A percentile compares a stretch with the other conserved stretches of the same genome.
phyloP scores from a whole-genome alignment of 2,797 vertebrate genomes.

The Chelidonichthys spinosus region DNA sequence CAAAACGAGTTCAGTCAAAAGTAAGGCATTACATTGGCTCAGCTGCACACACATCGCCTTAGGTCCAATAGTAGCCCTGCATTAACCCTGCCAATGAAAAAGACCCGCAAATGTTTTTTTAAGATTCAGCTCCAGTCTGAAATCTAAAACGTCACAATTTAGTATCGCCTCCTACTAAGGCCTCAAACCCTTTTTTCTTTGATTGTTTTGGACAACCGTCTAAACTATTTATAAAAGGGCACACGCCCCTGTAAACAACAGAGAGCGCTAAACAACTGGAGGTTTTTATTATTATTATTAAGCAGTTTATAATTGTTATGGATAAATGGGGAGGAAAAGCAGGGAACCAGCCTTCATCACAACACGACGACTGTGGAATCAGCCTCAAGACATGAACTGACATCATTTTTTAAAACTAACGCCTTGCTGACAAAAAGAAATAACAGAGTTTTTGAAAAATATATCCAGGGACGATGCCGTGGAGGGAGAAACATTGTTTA shows the following conservation, averaged over 20 bases:
- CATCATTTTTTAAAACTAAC: background rate
- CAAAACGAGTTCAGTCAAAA: conserved; percentile 63
- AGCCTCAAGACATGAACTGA: background rate
- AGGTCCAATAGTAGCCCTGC: conserved; percentile 52
- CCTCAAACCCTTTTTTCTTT: conserved; percentile 31
- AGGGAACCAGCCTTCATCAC: background rate
- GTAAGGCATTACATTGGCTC: conserved; percentile 55
- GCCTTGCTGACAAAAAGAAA: conserved; percentile 11
- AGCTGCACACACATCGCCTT: conserved; percentile 62
- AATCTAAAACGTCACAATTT: conserved; percentile 43
- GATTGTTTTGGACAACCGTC: conserved; percentile 9
- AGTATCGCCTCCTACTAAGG: conserved; percentile 33
- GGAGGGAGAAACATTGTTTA: background rate
- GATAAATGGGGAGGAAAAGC: background rate
- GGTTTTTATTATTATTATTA: background rate
- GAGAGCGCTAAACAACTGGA: background rate
- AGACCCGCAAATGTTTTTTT: conserved; percentile 40
- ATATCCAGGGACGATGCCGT: background rate
- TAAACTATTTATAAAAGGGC: background rate
- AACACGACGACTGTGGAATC: background rate
- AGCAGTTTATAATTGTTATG: background rate
- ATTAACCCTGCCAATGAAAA: conserved; percentile 53
- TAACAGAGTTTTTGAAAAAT: background rate
- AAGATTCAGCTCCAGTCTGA: conserved; percentile 42
- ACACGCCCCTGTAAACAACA: background rate